Conservation (phyloP, 2,797 vertebrate species). For the Eulemur mongoz region DNA sequence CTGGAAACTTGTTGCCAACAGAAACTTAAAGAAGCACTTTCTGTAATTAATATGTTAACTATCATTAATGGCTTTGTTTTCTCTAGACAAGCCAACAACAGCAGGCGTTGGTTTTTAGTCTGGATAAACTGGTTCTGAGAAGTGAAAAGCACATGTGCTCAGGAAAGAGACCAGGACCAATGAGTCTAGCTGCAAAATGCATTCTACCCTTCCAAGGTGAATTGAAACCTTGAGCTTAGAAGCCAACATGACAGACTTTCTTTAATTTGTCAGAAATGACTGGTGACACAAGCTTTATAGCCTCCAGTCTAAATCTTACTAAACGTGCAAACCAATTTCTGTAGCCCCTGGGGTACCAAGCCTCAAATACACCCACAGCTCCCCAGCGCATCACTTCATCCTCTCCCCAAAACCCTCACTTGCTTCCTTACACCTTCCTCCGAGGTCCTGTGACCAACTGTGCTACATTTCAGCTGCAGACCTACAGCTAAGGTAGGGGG, state of each 20-base stretch:
- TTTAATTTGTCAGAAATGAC: neutral
- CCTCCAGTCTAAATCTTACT: neutral
- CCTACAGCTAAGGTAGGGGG: neutral
- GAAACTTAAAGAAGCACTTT: conserved; percentile 74
- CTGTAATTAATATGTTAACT: conserved; percentile 71
- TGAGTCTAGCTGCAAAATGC: neutral
- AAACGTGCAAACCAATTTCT: neutral
- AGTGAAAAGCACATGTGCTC: neutral
- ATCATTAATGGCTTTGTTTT: conserved; percentile 74
- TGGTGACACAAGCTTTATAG: neutral
- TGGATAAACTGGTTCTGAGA: conserved; percentile 71
- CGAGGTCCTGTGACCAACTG: neutral
- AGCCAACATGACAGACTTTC: neutral
- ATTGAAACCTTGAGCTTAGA: conserved; percentile 22
- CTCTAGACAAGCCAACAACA: neutral
- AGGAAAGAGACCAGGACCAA: neutral
- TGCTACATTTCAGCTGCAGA: neutral
- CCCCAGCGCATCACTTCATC: fast-evolving
- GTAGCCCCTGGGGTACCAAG: neutral
- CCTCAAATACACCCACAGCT: too few relatives aligned
- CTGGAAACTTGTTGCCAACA: conserved; percentile 65
- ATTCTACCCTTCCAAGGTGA: neutral
- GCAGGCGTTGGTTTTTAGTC: neutral
- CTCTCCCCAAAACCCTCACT: neutral
- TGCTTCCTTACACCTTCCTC: neutral